phyloP scores from a whole-genome alignment of 2,797 vertebrate genomes.

The Coccyzus lansbergi region DNA sequence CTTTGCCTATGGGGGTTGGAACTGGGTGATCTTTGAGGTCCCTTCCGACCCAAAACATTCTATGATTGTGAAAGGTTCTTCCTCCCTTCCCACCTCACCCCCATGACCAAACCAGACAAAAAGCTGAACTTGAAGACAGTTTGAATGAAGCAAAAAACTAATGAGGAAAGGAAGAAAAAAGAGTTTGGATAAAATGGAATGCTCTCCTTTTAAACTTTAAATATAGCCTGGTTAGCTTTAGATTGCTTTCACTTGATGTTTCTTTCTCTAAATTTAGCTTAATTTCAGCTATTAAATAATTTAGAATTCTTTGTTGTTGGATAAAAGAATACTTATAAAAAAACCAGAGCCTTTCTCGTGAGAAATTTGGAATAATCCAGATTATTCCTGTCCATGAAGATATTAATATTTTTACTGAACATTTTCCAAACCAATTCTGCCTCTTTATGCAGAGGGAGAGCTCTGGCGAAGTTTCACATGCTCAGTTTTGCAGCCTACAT shows the following conservation, averaged over 20 bases:
- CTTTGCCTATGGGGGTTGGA: no score
- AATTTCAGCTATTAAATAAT: slow-evolving; percentile 56
- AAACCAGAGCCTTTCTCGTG: slow-evolving; percentile 36
- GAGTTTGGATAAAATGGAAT: neutral
- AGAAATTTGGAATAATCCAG: slow-evolving; percentile 61
- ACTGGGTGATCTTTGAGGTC: no score
- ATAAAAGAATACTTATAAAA: slow-evolving; percentile 53
- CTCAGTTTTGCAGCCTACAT: neutral
- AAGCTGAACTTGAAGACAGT: neutral
- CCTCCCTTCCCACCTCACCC: neutral
- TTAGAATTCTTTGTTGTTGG: slow-evolving; percentile 52
- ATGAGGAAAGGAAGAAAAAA: neutral
- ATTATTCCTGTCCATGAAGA: slow-evolving; percentile 46
- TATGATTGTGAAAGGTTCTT: neutral
- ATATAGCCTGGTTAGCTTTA: slow-evolving; percentile 42
- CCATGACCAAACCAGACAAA: neutral
- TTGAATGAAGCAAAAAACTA: neutral
- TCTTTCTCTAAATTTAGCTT: slow-evolving; percentile 54
- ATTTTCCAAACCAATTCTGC: slow-evolving; percentile 47
- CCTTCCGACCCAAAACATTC: no score
- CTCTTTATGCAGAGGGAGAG: neutral
- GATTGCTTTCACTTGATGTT: neutral
- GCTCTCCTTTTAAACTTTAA: slow-evolving; percentile 33
- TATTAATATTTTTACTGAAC: slow-evolving; percentile 65
- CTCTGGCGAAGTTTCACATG: neutral